Evolutionary conservation across 2,888 invertebrate species (phyloP).

Genomic region (Acleris cristana): DNA sequence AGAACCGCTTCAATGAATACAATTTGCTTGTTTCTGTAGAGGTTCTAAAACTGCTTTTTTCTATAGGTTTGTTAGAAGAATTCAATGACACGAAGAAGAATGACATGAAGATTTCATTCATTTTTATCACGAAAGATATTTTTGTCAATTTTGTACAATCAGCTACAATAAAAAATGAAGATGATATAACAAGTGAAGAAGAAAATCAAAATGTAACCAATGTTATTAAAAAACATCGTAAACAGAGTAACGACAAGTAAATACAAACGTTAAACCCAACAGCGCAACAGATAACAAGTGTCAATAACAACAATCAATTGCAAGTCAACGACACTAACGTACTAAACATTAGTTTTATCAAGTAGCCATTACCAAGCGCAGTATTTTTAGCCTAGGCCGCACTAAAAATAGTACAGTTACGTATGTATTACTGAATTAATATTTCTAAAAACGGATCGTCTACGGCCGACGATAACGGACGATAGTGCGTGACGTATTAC

Average conservation of each 20-base stretch:
- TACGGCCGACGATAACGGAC: conserved; percentile 69
- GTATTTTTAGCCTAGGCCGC: conserved; percentile 82
- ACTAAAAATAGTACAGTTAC: conserved; percentile 81
- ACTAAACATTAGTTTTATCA: conserved; percentile 79
- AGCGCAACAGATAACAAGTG: conserved; percentile 38
- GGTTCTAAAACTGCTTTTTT: conserved; percentile 9
- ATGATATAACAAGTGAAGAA: not conserved
- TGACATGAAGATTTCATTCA: too few relatives aligned
- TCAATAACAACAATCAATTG: conserved; percentile 69
- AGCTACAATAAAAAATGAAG: not conserved
- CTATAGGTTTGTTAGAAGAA: not conserved
- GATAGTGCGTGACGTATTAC: conserved; percentile 69
- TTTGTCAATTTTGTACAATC: not conserved
- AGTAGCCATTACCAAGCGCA: conserved; percentile 73
- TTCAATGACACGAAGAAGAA: too few relatives aligned
- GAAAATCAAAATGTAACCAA: not conserved
- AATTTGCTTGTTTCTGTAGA: conserved; percentile 15
- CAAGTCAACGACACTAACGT: conserved; percentile 77
- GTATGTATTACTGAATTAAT: conserved; percentile 79
- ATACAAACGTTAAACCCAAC: conserved; percentile 14
- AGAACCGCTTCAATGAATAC: conserved; percentile 28
- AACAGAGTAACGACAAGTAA: not conserved
- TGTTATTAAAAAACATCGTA: not conserved
- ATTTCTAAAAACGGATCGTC: conserved; percentile 83
- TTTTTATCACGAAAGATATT: not conserved